These are phyloP conservation scores for Osmerus eperlanus DNA, from an alignment of 2,113 vertebrate species.

Conservation along the genomic window DNA sequence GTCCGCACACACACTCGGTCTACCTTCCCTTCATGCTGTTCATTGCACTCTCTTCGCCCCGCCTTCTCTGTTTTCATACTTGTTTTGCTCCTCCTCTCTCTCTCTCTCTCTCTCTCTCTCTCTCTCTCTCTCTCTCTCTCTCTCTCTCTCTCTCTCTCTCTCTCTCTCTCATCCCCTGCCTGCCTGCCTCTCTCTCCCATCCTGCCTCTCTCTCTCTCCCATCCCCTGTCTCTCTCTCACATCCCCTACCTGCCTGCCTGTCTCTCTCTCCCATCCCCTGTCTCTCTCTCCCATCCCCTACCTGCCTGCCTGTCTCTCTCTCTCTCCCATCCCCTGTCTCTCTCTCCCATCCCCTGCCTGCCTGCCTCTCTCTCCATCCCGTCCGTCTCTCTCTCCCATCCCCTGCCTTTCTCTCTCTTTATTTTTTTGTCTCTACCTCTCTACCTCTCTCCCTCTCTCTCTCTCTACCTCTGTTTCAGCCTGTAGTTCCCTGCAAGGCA, in stretches of 20 bases:
- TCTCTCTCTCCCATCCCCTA: too few species aligned
- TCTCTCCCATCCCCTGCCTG: background rate
- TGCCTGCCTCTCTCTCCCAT: background rate
- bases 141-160: too few species aligned
- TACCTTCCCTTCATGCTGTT: background rate
- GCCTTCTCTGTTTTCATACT: background rate
- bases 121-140: background rate
- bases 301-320: background rate
- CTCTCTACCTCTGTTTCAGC: background rate
- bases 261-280: background rate
- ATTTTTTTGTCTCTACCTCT: background rate
- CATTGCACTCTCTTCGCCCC: background rate
- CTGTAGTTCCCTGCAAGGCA: slow-evolving; percentile 13
- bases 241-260: background rate
- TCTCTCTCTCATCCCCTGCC: background rate
- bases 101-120: background rate
- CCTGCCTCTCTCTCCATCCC: background rate
- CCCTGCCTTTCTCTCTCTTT: background rate
- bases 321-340: background rate
- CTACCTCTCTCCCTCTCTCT: background rate
- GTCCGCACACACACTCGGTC: too few species aligned
- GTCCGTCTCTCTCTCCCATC: background rate
- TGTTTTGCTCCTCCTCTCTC: background rate
- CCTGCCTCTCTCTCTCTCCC: background rate
- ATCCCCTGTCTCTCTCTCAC: background rate